Base-by-base conservation (phyloP, 1,140 invertebrate species). In the Halotydeus destructor region DNA sequence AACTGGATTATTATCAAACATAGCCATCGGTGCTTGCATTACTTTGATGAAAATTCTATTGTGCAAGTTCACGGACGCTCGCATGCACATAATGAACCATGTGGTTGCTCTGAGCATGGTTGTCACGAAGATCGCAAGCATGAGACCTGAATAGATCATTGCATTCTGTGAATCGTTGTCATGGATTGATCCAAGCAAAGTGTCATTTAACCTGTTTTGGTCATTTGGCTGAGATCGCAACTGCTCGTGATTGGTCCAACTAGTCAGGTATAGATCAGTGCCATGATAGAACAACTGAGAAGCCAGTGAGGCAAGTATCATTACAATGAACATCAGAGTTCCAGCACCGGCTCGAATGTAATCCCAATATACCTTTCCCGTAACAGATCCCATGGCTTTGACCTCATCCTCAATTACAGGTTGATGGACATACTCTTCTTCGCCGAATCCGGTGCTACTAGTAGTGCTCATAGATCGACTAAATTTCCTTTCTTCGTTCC, bases 1-100 rank as follows among this genome's bases (percentile, higher is more conserved):
- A 36, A 71, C 69, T 2, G 78, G 74, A 57, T 88, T 86, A 5
- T 71, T 74, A 48, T 84, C 82, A 59, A 89, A 91, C 59, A 89
- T 89, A 9, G 68, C 64, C 69, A 88, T 83, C 1, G 75, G 78
- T 0, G 78, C 74, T 8, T 74, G 65, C 22, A 83, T 70, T 1
- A 93, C 70, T 34, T 72, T 74, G 4, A 61, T 58, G 53, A 88
- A 88, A 74, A 91, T 85, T 6, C 56, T 62, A 52, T 88, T 76
- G 52, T 91, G 85, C 2, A 84, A 61, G 24, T 63, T 70, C 34
- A 72, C 69, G 0, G 83, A 85, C 4, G 81, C 74, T 26, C 66
- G 61, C 62, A 83, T 75, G 38, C 79, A 81, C 47, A 78, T 69
- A 50, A 65, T 60, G 45, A 83, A 80, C 56, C 84, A 86, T 4